Percentiles rank a stretch among this genome's conserved stretches.
Evolutionary conservation across 2,797 vertebrate species (phyloP).

Genomic region (Acanthis flammea): DNA sequence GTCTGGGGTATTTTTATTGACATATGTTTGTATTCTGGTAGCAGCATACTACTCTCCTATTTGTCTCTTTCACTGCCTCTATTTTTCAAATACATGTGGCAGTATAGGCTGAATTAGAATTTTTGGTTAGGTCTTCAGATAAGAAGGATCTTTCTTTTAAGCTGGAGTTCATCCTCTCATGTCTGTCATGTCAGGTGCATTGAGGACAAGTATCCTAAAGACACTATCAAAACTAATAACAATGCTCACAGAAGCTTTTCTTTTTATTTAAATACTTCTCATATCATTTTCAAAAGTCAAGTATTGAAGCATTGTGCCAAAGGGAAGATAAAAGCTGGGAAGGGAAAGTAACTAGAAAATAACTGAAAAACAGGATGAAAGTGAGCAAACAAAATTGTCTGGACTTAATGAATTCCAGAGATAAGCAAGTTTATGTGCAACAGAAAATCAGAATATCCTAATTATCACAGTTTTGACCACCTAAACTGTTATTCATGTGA

Average conservation of each 20-base stretch:
- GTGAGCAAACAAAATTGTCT: neutral
- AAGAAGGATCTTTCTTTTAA: neutral
- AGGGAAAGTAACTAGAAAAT: slow-evolving; percentile 17
- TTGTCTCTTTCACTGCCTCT: neutral
- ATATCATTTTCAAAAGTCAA: neutral
- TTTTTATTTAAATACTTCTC: slow-evolving; percentile 13
- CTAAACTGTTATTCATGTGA: neutral
- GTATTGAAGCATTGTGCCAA: neutral
- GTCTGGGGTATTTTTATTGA: neutral
- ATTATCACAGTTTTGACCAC: neutral
- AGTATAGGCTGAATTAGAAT: neutral
- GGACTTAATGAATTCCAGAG: neutral
- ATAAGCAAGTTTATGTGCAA: neutral
- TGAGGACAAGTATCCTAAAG: neutral
- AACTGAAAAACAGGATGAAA: slow-evolving; percentile 5
- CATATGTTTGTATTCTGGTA: neutral
- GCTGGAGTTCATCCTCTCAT: neutral
- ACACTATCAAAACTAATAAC: neutral
- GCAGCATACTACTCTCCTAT: neutral
- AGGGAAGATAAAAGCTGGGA: neutral
- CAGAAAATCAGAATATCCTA: neutral
- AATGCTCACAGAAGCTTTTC: neutral
- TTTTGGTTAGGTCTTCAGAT: neutral
- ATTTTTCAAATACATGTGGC: neutral
- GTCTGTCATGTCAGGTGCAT: neutral